Conservation (phyloP, 2,888 invertebrate species). For the Mesorhabditis belari region DNA sequence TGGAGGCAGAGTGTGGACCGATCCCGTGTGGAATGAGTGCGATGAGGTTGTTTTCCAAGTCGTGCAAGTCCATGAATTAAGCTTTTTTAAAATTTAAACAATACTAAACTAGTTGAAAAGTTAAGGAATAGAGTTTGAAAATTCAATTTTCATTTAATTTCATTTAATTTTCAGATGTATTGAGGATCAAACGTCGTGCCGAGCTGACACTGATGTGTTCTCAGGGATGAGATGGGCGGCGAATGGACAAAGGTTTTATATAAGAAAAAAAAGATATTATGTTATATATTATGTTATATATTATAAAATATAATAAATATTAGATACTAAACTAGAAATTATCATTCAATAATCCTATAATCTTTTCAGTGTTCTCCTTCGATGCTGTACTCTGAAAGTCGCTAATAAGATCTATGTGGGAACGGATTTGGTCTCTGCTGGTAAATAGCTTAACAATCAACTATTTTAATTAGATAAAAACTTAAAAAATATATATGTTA, state of each 20-base stretch:
- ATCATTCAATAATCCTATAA: too few species aligned
- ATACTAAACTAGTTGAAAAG: neutral
- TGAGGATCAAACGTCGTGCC: slow-evolving; percentile 28
- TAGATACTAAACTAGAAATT: too few species aligned
- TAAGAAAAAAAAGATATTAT: neutral
- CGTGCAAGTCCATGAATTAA: neutral
- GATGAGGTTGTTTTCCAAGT: slow-evolving; percentile 20
- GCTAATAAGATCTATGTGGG: slow-evolving; percentile 48
- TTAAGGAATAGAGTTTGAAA: neutral
- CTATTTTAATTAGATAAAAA: too few species aligned
- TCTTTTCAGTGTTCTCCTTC: slow-evolving; percentile 36
- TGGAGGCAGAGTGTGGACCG: slow-evolving; percentile 52
- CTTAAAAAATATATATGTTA: too few species aligned
- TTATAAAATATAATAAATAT: neutral
- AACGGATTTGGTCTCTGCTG: slow-evolving; percentile 45
- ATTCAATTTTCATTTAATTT: slow-evolving; percentile 1
- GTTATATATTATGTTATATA: neutral
- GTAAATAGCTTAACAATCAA: neutral
- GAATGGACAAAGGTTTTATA: slow-evolving; percentile 40
- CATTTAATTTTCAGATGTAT: slow-evolving; percentile 11
- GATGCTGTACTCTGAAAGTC: slow-evolving; percentile 39
- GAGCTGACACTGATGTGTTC: slow-evolving; percentile 37
- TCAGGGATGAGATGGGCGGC: slow-evolving; percentile 49
- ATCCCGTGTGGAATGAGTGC: slow-evolving; percentile 47
- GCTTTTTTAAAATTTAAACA: neutral